A percentile compares a stretch with the other conserved stretches of the same genome.
Conservation (phyloP, 1,140 invertebrate genomes). For the Brachionus calyciflorus region DNA sequence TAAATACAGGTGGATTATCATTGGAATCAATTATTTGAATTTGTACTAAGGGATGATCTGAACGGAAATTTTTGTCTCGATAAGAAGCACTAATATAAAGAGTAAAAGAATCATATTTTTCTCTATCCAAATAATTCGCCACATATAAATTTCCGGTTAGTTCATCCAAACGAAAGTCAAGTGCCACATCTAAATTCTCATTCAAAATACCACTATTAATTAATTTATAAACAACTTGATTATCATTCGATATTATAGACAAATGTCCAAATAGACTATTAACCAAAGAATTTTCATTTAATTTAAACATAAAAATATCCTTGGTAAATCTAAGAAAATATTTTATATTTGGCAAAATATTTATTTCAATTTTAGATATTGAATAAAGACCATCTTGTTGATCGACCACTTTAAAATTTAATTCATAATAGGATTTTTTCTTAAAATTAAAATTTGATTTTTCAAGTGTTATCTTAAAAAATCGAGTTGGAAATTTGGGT, state of each 20-base stretch:
- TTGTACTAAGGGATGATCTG: slow-evolving; percentile 14
- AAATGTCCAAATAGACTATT: not conserved
- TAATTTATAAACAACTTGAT: not conserved
- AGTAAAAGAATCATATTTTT: slow-evolving; percentile 16
- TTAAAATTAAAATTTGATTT: slow-evolving; percentile 44
- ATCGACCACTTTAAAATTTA: not conserved
- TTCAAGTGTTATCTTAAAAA: slow-evolving; percentile 11
- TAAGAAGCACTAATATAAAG: slow-evolving; percentile 17
- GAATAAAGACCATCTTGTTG: slow-evolving; percentile 35
- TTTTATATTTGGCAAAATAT: slow-evolving; percentile 8
- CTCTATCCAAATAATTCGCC: slow-evolving; percentile 10
- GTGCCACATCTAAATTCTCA: not conserved
- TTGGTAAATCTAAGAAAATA: slow-evolving; percentile 25
- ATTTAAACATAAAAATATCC: slow-evolving; percentile 20
- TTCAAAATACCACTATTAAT: not conserved
- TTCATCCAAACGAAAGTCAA: slow-evolving; percentile 5
- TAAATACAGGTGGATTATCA: slow-evolving; percentile 18
- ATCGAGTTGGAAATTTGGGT: not conserved
- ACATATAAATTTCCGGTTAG: slow-evolving; percentile 41
- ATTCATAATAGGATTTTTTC: slow-evolving; percentile 23
- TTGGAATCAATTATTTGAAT: slow-evolving; percentile 35
- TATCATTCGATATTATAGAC: not conserved
- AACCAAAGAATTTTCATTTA: slow-evolving; percentile 8
- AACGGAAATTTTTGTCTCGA: not conserved
- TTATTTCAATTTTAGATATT: slow-evolving; percentile 14